Evolutionary conservation across 2,797 vertebrate genomes (phyloP).

Genomic region (Pyrocephalus nanus): DNA sequence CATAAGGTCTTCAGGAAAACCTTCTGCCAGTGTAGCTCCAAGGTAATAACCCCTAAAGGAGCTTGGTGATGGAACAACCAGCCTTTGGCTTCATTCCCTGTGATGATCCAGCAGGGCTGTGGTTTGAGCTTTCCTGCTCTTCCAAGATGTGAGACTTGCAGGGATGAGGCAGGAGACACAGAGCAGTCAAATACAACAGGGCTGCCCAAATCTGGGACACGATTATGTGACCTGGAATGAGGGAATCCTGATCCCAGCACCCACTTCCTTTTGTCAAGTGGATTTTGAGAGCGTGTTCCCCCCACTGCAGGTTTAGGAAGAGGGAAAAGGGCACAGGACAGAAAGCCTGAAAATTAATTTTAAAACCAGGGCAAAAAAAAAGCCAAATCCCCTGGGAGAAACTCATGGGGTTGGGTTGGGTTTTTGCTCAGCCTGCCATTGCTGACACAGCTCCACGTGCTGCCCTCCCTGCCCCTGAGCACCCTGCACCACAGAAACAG

Average conservation of each 20-base stretch:
- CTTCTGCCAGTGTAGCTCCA: neutral
- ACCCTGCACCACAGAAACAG: neutral
- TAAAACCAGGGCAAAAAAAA: neutral
- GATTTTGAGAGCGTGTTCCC: neutral
- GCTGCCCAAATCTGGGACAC: neutral
- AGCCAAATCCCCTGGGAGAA: neutral
- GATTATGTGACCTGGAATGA: neutral
- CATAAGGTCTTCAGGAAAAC: neutral
- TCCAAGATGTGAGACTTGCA: neutral
- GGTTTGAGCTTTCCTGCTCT: neutral
- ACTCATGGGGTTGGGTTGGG: neutral
- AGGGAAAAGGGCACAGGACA: neutral
- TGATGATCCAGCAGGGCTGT: fast-evolving
- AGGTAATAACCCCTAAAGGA: neutral
- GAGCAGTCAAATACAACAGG: neutral
- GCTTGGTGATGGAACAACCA: neutral
- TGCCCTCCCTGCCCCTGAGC: neutral
- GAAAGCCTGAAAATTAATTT: neutral
- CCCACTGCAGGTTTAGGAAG: neutral
- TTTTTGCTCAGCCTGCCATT: neutral
- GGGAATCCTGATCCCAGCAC: neutral
- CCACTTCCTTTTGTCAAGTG: neutral
- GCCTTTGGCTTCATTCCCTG: neutral
- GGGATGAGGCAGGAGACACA: neutral
- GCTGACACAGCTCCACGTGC: neutral